Evolutionary conservation across 2,888 invertebrate species (phyloP).

Genomic region (Yponomeuta sedellus): DNA sequence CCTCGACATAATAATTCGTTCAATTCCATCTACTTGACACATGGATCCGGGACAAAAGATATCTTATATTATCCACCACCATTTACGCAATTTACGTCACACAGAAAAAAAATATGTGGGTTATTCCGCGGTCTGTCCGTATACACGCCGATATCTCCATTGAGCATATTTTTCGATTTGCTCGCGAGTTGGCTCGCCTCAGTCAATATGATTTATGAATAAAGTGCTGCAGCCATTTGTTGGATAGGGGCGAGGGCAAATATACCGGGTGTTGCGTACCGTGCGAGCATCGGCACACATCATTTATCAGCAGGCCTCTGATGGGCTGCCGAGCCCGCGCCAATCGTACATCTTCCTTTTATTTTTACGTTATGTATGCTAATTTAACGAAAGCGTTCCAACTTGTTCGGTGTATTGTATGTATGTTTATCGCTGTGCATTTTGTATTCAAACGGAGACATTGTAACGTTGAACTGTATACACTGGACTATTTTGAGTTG

Average conservation of each 20-base stretch:
- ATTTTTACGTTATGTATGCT: slow-evolving; percentile 21
- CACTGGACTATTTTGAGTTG: too few species aligned
- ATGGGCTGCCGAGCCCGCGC: slow-evolving; percentile 32
- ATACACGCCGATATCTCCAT: slow-evolving; percentile 37
- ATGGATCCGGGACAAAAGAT: slow-evolving; percentile 1
- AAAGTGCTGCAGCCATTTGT: slow-evolving; percentile 28
- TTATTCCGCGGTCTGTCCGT: slow-evolving; percentile 1
- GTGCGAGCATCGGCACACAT: slow-evolving; percentile 26
- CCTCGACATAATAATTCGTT: background rate
- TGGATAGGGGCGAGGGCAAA: slow-evolving; percentile 9
- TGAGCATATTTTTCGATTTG: slow-evolving; percentile 51
- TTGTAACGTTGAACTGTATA: too few species aligned
- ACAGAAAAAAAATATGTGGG: slow-evolving; percentile 1
- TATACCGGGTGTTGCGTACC: slow-evolving; percentile 11
- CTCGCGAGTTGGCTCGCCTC: slow-evolving; percentile 31
- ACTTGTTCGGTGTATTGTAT: too few species aligned
- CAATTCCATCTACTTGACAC: background rate
- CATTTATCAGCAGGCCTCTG: slow-evolving; percentile 42
- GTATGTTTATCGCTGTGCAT: too few species aligned
- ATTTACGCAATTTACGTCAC: slow-evolving; percentile 6
- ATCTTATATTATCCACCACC: background rate
- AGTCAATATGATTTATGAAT: slow-evolving; percentile 47
- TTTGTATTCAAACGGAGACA: too few species aligned
- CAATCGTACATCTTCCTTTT: slow-evolving; percentile 33
- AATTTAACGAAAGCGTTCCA: slow-evolving; percentile 3